Conservation (phyloP, 2,797 vertebrate genomes). For the Morus bassanus region DNA sequence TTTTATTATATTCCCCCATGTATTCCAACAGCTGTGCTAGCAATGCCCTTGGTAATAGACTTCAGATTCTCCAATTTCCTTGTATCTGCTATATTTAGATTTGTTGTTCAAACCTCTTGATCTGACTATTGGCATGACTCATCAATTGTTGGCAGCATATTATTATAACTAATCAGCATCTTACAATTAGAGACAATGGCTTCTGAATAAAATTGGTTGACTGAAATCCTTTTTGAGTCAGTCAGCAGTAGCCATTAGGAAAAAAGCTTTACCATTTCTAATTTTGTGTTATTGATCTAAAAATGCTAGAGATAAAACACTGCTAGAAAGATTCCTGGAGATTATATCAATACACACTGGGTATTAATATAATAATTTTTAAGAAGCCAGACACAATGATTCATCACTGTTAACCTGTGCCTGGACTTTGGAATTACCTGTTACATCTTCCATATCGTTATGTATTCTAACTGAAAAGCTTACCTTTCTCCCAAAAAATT, state of each 20-base stretch:
- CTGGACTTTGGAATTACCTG: not conserved
- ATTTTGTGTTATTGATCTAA: slow-evolving; percentile 42
- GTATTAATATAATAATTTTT: slow-evolving; percentile 18
- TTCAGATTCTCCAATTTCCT: not conserved
- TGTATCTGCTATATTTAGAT: not conserved
- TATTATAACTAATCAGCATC: slow-evolving; percentile 34
- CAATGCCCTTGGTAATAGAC: not conserved
- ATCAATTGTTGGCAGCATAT: not conserved
- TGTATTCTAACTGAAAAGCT: not conserved
- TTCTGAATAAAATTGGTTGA: slow-evolving; percentile 1
- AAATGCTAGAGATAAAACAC: slow-evolving; percentile 22
- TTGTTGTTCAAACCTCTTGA: slow-evolving; percentile 8
- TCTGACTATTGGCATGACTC: slow-evolving; percentile 8
- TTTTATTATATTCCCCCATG: not conserved
- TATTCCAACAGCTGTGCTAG: not conserved
- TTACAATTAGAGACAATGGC: not conserved
- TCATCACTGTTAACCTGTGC: not conserved
- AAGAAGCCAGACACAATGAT: not conserved
- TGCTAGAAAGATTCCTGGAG: slow-evolving; percentile 18
- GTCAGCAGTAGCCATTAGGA: not conserved
- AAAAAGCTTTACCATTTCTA: not conserved
- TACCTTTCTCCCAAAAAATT: not conserved
- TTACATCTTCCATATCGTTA: not conserved
- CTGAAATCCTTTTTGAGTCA: not conserved
- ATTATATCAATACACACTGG: slow-evolving; percentile 1